Conservation (phyloP, 1,140 invertebrate genomes). For the Achatina immaculata region DNA sequence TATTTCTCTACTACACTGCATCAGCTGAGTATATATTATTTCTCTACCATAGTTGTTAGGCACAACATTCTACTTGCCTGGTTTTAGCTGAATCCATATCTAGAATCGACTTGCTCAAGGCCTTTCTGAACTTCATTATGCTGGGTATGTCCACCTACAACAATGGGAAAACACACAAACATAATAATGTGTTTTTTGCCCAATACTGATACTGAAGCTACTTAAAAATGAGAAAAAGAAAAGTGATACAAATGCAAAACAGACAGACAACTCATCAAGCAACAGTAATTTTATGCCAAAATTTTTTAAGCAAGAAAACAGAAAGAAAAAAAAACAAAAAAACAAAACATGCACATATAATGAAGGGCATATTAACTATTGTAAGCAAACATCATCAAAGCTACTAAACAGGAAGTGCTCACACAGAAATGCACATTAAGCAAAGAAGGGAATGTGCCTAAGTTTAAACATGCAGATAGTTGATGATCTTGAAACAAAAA, state of each 20-base stretch:
- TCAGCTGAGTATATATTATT: no score
- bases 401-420: neutral
- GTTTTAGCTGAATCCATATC: constrained; percentile 90
- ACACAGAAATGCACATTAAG: no score
- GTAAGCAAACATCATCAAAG: neutral
- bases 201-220: neutral
- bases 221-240: neutral
- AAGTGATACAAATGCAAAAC: neutral
- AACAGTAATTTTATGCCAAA: no score
- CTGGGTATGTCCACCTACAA: constrained; percentile 83
- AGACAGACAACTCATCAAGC: neutral
- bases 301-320: no score
- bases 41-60: no score
- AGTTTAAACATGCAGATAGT: no score
- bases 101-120: constrained; percentile 84
- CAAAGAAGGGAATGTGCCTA: no score
- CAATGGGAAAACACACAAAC: neutral
- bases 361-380: neutral
- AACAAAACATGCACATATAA: no score
- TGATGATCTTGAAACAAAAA: no score
- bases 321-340: no score
- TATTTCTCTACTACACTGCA: no score
- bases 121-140: constrained; percentile 87
- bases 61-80: constrained; percentile 80
- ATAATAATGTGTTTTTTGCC: neutral